Conservation (phyloP, 1,140 invertebrate species). For the Ostrea denselamellosa region DNA sequence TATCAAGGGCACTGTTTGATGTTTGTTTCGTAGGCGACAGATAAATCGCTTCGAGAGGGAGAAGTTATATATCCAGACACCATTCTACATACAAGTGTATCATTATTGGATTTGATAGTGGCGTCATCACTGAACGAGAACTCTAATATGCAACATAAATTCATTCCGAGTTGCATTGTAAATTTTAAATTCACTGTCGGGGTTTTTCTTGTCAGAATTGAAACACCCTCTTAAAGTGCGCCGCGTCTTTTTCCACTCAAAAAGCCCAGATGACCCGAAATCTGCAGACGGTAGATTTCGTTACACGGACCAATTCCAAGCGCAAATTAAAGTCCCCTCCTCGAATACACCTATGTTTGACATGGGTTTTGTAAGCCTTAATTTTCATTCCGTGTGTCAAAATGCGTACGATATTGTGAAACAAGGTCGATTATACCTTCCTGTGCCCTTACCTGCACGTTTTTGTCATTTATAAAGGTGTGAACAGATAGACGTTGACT, state of each 20-base stretch:
- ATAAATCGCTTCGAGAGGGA: neutral
- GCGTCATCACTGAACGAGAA: neutral
- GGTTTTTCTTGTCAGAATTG: constrained; percentile 4
- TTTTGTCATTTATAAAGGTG: constrained; percentile 11
- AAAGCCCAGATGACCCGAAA: neutral
- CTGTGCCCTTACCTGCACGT: neutral
- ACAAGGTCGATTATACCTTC: constrained; percentile 20
- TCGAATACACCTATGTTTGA: neutral
- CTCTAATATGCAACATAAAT: neutral
- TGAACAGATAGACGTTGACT: neutral
- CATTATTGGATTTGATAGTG: constrained; percentile 22
- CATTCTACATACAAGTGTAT: neutral
- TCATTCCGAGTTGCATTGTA: constrained; percentile 22
- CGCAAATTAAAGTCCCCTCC: neutral
- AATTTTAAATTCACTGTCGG: constrained; percentile 10
- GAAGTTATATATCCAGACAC: constrained; percentile 2
- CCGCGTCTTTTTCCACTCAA: neutral
- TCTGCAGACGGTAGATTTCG: neutral
- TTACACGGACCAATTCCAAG: neutral
- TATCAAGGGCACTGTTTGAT: constrained; percentile 14
- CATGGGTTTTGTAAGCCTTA: neutral
- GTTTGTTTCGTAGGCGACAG: constrained; percentile 30
- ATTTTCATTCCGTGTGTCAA: constrained; percentile 33
- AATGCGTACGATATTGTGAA: neutral
- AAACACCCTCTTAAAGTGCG: neutral